Evolutionary conservation across 2,888 invertebrate genomes (phyloP), one percentile per base, ranked within the genome.

Genomic region (Halictus quadricinctus): DNA sequence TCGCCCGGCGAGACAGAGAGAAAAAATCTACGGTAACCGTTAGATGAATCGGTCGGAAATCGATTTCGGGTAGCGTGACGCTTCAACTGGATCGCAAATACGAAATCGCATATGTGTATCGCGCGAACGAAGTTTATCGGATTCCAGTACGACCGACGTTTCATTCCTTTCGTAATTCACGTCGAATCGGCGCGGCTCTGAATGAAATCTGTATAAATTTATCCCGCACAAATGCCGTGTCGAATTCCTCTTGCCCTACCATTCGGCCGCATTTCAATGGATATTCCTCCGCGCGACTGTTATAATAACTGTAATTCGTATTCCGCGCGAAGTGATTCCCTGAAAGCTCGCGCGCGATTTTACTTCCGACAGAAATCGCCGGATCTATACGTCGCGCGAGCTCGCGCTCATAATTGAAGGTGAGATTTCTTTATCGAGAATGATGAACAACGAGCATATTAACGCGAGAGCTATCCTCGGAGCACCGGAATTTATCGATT

Each of bases 41-140:
- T 88, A 84, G 84, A 89, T 86, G 89, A 87, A 89, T 81, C 81
- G 83, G 77, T 84, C 78, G 83, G 84, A 84, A 90, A 92, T 92
- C 92, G 92, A 92, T 92, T 89, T 87, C 84, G 76, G 85, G 84
- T 54, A 77, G 76, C 77, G 72, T 72, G 72, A 76, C 74, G 86
- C 75, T 77, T 75, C 84, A 48, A 72, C 81, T 74, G 79, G 87
- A 83, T 86, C 78, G 83, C 83, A 80, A 86, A 86, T 86, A 80
- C 87, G 78, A 78, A 80, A 83, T 83, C 79, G 86, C 86, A 82
- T 82, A 82, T 86, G 86, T 86, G 86, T 85, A 85, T 85, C 81
- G 86, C 66, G 73, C 36, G 82, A 76, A 73, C 85, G 73, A 85
- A 82, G 81, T 86, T 86, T 86, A 86, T 86, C 86, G 86, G 76